These are phyloP conservation scores for Nipponacmea schrenckii DNA, from an alignment of 2,888 invertebrate species.

Conservation along the genomic window DNA sequence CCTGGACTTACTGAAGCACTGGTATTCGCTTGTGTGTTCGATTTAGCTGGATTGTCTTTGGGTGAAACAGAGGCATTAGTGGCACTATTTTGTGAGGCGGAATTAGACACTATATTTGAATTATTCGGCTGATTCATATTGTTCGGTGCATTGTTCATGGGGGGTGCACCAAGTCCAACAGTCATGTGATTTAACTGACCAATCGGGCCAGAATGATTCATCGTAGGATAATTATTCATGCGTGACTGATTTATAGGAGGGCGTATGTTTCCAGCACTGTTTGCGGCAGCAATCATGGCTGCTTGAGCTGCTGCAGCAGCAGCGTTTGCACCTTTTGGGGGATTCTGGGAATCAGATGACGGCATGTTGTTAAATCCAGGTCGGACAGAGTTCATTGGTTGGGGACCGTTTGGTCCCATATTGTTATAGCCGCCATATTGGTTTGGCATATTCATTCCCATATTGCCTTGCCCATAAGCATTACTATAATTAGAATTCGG, in stretches of 20 bases:
- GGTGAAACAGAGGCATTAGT: not conserved
- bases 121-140: conserved; percentile 19
- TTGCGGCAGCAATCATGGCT: conserved; percentile 63
- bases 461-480: conserved; percentile 32
- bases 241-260: conserved; percentile 29
- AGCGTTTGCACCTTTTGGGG: conserved; percentile 48
- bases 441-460: conserved; percentile 45
- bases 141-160: conserved; percentile 37
- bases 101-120: conserved; percentile 7
- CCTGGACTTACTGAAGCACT: conserved; percentile 1
- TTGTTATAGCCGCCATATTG: conserved; percentile 48
- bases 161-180: conserved; percentile 20
- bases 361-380: conserved; percentile 28
- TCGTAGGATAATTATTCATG: conserved; percentile 18
- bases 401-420: conserved; percentile 35
- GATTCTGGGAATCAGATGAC: conserved; percentile 20
- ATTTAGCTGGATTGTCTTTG: conserved; percentile 1
- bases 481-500: conserved; percentile 39
- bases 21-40: not conserved
- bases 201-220: conserved; percentile 34
- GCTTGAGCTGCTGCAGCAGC: conserved; percentile 65
- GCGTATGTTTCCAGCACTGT: conserved; percentile 44
- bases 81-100: conserved; percentile 8
- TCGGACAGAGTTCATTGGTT: conserved; percentile 18
- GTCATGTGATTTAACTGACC: conserved; percentile 51